Base-by-base conservation (phyloP, 1,140 invertebrate species). In the Bilobella aurantiaca region DNA sequence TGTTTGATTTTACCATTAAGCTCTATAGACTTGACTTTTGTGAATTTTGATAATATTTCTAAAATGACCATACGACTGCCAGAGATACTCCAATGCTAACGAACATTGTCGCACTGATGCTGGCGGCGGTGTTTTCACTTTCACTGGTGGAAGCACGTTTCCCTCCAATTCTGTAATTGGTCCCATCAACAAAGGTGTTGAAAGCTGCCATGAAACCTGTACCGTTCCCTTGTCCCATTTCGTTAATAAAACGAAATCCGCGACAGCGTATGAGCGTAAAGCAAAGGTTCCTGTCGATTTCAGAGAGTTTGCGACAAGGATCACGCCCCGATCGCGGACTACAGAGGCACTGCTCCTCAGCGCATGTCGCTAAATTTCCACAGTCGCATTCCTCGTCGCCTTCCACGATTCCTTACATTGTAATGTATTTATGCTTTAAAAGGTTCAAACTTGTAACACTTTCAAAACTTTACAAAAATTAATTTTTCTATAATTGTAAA, bases 321-420 rank as follows among this genome's bases (percentile, higher is more conserved):
- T 25, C 23, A 18, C 21, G 21, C 2, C 61, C 42, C 8, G 37
- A 47, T 16, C 61, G 37, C 8, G 61, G 61, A 25, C 61, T 46
- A 63, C 61, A 63, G 25, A 14, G 8, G 25, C 61, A 63, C 16
- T 46, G n/a, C 14, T 63, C 16, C 25, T 27, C 8, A 2, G 18
- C 21, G 29, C 61, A 63, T 18, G 34, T 25, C 25, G 61, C 46
- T 46, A 63, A 47, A n/a, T 3, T 63, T 47, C 61, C 61, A 30
- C 61, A 63, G 42, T 63, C 61, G 42, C 61, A 63, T 53, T 63
- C 61, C 25, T 63, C 61, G 16, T 46, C 61, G 3, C 21, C 34
- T 30, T 63, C 61, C 28, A 53, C 28, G 32, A 63, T 63, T 8
- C 61, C 61, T 47, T 12, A n/a, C n/a, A n/a, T n/a, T n/a, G n/a